Base-by-base conservation (phyloP, 2,113 vertebrate genomes). In the Callithrix jacchus region DNA sequence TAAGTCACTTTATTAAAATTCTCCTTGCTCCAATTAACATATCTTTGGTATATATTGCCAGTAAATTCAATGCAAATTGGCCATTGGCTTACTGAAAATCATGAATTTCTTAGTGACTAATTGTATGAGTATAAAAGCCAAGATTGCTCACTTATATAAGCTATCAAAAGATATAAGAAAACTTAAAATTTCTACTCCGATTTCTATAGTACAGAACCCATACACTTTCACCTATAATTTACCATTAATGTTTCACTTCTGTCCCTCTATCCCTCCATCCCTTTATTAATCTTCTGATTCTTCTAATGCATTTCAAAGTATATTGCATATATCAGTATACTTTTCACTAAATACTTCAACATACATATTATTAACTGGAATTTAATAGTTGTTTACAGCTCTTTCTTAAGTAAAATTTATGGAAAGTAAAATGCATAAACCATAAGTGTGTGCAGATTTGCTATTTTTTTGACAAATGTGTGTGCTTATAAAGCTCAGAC, bases 1-100 rank as follows among this genome's bases (percentile, higher is more conserved):
- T 93, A 89, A 96, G 66, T 81, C 20, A 84, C n/a, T 83, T 93
- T 87, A 81, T 88, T 9, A 18, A 95, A 87, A 11, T 93, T 92
- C 7, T 86, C 11, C 87, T 91, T 66, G 32, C 77, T 95, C 40
- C 56, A 90, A 3, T 91, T 89, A 87, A 56, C 14, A 1, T 66
- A 84, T 64, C 47, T 70, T 93, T 93, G 49, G 27, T 47, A 23
- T 73, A 2, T 95, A 21, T 79, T 80, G 18, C 40, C 37, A 82
- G 11, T 94, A 86, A 90, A 37, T 84, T 94, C 47, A 89, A 9
- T 81, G 18, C 10, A 6, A 89, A 76, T 87, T 77, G 40, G n/a
- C 35, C 30, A 9, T 61, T 90, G 16, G 54, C 90, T 95, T 94
- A 61, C 54, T 73, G 32, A 84, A 45, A 88, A 89, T 37, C 7